These are phyloP conservation scores for Aquatica leii DNA, from an alignment of 2,888 invertebrate genomes.

Conservation along the genomic window DNA sequence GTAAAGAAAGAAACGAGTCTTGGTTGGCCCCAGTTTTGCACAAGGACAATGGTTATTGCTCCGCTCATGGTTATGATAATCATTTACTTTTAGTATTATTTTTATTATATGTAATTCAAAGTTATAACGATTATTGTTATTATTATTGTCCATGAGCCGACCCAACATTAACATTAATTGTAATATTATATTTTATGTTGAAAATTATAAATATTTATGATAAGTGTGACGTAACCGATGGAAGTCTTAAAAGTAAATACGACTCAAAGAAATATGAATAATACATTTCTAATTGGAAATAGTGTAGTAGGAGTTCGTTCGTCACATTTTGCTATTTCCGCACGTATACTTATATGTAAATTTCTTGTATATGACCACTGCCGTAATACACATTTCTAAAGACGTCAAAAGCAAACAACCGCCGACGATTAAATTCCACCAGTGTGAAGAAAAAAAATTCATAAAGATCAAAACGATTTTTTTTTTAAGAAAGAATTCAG, in stretches of 20 bases:
- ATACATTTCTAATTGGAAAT: slow-evolving; percentile 39
- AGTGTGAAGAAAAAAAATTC: no score
- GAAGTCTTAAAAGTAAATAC: slow-evolving; percentile 44
- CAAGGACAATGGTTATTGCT: slow-evolving; percentile 55
- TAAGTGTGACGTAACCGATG: slow-evolving; percentile 45
- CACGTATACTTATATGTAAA: slow-evolving; percentile 33
- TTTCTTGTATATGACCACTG: slow-evolving; percentile 19
- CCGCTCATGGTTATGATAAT: slow-evolving; percentile 57
- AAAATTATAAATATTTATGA: slow-evolving; percentile 39
- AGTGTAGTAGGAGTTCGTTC: slow-evolving; percentile 34
- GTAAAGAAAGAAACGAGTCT: slow-evolving; percentile 24
- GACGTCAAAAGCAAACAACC: no score
- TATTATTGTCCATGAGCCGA: slow-evolving; percentile 51
- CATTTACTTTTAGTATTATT: slow-evolving; percentile 58
- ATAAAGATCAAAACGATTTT: no score
- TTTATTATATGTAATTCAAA: slow-evolving; percentile 60
- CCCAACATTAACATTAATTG: slow-evolving; percentile 43
- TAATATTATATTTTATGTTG: slow-evolving; percentile 47
- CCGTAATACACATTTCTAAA: slow-evolving; percentile 9
- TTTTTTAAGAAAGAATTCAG: no score
- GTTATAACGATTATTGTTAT: slow-evolving; percentile 57
- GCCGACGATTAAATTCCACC: no score
- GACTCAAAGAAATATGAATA: slow-evolving; percentile 36
- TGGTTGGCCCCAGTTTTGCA: slow-evolving; percentile 37
- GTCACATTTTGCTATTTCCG: slow-evolving; percentile 38